These are phyloP conservation scores for Nomada flava DNA, from an alignment of 2,888 invertebrate species.

Conservation along the genomic window DNA sequence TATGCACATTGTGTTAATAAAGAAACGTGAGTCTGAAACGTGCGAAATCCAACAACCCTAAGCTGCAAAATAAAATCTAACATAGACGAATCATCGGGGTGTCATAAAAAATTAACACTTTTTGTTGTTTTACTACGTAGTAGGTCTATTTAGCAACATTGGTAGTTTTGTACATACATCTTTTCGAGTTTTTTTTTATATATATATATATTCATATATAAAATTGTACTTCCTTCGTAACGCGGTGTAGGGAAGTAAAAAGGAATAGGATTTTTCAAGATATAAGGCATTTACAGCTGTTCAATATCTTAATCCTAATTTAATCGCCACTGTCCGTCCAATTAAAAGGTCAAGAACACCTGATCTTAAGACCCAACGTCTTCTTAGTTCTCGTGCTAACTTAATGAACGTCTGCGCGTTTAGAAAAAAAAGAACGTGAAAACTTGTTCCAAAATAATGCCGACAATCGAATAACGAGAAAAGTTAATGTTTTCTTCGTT, in stretches of 20 bases:
- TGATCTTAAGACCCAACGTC: not conserved
- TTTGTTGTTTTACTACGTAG: constrained; percentile 20
- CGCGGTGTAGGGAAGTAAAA: constrained; percentile 17
- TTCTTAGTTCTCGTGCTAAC: not conserved
- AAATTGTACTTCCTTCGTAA: constrained; percentile 14
- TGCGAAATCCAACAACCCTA: constrained; percentile 7
- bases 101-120: not conserved
- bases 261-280: not conserved
- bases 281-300: constrained; percentile 3
- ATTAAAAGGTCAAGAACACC: not conserved
- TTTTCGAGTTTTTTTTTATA: not conserved
- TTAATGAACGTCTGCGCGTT: constrained; percentile 1
- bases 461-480: constrained; percentile 1
- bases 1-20: constrained; percentile 72
- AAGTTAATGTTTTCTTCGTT: constrained; percentile 78
- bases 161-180: constrained; percentile 16
- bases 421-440: not conserved
- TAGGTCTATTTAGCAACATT: constrained; percentile 26
- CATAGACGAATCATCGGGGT: not conserved
- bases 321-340: not conserved
- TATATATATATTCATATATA: not conserved
- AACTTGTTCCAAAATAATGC: constrained; percentile 24
- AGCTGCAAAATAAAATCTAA: not conserved
- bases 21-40: constrained; percentile 67
- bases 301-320: not conserved